Percentiles rank a stretch among this genome's conserved stretches.
These are phyloP conservation scores for Peromyscus maniculatus DNA, from an alignment of 2,113 vertebrate species.

Conservation along the genomic window DNA sequence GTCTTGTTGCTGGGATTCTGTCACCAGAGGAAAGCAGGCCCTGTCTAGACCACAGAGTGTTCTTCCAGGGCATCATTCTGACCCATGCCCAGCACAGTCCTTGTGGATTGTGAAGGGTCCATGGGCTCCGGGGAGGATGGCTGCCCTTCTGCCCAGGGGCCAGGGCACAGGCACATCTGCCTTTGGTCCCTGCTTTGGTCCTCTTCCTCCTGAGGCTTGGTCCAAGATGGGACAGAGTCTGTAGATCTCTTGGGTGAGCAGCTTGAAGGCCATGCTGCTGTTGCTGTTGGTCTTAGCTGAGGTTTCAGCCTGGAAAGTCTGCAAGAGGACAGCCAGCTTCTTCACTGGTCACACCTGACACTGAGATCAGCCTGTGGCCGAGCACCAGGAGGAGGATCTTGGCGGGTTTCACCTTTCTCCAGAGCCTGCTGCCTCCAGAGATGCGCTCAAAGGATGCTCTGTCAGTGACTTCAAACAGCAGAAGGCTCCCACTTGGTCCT, in stretches of 20 bases:
- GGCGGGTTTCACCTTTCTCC: background rate
- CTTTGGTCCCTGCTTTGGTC: conserved; percentile 36
- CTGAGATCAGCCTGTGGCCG: conserved; percentile 89
- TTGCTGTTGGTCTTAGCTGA: conserved; percentile 90
- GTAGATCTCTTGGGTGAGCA: conserved; percentile 86
- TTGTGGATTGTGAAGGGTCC: background rate
- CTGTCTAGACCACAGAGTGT: background rate
- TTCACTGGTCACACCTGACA: conserved; percentile 87
- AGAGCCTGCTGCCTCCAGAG: background rate
- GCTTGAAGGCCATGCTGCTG: conserved; percentile 88
- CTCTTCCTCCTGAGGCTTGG: background rate
- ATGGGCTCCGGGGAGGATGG: background rate
- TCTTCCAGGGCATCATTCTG: background rate
- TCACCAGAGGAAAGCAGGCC: background rate
- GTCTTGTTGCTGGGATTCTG: background rate
- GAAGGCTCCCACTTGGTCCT: conserved; percentile 90
- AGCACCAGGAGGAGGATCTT: conserved; percentile 87
- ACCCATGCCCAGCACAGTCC: background rate
- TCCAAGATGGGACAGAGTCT: conserved; percentile 78
- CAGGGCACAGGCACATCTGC: conserved; percentile 73
- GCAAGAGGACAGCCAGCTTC: conserved; percentile 88
- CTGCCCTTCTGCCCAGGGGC: background rate
- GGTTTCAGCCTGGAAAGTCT: conserved; percentile 89
- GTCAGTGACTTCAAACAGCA: conserved; percentile 91
- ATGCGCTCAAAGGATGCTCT: background rate